Conservation (phyloP, 2,888 invertebrate genomes). For the Congeria kusceri region DNA sequence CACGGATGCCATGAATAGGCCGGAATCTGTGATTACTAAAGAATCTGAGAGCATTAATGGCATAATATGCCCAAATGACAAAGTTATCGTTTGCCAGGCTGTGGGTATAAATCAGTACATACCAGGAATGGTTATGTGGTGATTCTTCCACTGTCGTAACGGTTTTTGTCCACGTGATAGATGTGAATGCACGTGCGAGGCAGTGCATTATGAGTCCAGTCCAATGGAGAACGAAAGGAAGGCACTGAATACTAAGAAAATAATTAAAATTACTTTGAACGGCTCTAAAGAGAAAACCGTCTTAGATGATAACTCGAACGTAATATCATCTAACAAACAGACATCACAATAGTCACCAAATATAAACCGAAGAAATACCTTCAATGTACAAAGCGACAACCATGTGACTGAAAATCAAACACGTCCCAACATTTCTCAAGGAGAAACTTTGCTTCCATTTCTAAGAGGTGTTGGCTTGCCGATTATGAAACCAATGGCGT, state of each 20-base stretch:
- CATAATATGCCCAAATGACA: conserved; percentile 3
- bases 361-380: no score
- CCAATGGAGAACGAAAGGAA: not conserved
- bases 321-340: not conserved
- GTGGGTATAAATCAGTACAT: conserved; percentile 31
- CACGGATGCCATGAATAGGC: no score
- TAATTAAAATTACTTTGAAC: conserved; percentile 12
- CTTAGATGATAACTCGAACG: not conserved
- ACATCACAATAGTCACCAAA: no score
- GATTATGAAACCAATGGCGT: no score
- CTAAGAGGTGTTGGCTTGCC: no score
- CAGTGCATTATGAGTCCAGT: not conserved
- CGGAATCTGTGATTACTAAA: no score
- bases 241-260: conserved; percentile 12
- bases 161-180: conserved; percentile 41
- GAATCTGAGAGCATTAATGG: no score
- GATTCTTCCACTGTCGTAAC: conserved; percentile 48
- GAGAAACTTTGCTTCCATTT: no score
- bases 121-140: conserved; percentile 60
- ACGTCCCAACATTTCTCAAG: no score
- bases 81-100: conserved; percentile 37
- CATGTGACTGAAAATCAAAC: no score
- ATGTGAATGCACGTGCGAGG: conserved; percentile 33
- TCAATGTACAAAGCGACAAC: no score
- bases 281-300: conserved; percentile 14